Base-by-base conservation (phyloP, 2,797 vertebrate genomes). In the Sebastes flavidus region DNA sequence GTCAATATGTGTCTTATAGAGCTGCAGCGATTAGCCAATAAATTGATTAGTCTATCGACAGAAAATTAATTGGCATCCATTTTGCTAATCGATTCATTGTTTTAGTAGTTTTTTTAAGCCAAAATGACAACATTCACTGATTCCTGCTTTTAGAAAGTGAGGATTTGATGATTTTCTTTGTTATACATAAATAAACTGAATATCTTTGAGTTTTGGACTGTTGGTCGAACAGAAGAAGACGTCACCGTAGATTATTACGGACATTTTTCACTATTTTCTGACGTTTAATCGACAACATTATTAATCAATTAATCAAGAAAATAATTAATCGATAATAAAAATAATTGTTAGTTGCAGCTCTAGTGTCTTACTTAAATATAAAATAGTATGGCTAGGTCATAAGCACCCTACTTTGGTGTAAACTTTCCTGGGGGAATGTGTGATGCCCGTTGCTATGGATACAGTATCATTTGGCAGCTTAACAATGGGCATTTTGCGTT, bases 41-140 rank as follows among this genome's bases (percentile, higher is more conserved):
- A 8, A 46, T 46, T 0, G 0, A 46, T 46, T 0, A 46, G 42
- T 46, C 14, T 3, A 46, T 46, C 16, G 6, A 46, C 16, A 46
- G 42, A 46, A 46, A 46, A 46, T 46, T 18, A 8, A 46, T 46
- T 46, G 16, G 3, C 42, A 29, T 29, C 56, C 8, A 58, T 58
- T 58, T 25, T 27, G 24, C 56, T 58, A 27, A 58, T 58, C 6
- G 55, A 58, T 14, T 58, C 3, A 27, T 27, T 58, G 38, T 42
- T 42, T 42, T 42, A 42, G 2, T 42, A 7, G 38, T 42, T 42
- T 42, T 34, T 42, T 42, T 16, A 42, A 16, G 56, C 24, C 4
- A 60, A 60, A 52, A 52, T 16, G 14, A 42, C 38, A n/a, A 58
- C 25, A 27, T 58, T 58, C 56, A 58, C 56, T 42, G 38, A 0